Conservation (phyloP, 1,140 invertebrate genomes). For the Penaeus vannamei region DNA sequence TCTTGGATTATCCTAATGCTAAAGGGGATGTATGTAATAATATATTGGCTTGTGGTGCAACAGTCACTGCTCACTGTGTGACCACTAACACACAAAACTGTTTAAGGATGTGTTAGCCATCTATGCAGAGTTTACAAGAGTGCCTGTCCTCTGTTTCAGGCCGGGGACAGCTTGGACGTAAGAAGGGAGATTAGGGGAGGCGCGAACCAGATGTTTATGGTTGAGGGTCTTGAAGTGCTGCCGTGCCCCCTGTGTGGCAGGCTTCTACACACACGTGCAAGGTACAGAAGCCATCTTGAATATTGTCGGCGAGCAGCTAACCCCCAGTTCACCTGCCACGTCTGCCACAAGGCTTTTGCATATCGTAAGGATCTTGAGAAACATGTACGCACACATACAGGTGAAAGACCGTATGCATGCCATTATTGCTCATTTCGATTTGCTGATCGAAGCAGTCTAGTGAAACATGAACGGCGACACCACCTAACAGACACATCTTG, state of each 20-base stretch:
- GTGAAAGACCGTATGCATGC: constrained; percentile 86
- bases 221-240: constrained; percentile 43
- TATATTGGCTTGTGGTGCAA: no score
- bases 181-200: constrained; percentile 48
- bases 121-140: constrained; percentile 37
- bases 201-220: constrained; percentile 41
- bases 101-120: background rate
- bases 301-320: constrained; percentile 69
- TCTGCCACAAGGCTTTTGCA: constrained; percentile 76
- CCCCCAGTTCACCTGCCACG: constrained; percentile 75
- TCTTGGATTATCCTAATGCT: no score
- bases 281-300: constrained; percentile 55
- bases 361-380: constrained; percentile 74
- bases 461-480: constrained; percentile 82
- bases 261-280: constrained; percentile 43
- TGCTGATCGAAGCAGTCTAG: constrained; percentile 80
- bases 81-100: background rate
- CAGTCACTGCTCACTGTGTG: no score
- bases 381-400: constrained; percentile 84
- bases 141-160: constrained; percentile 62
- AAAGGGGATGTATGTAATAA: no score
- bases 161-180: constrained; percentile 51
- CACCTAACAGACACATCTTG: constrained; percentile 85
- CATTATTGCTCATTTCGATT: constrained; percentile 89
- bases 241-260: constrained; percentile 53